These are phyloP conservation scores for Stylophora pistillata DNA, from an alignment of 64 coral and sea anemone genomes.

Conservation along the genomic window DNA sequence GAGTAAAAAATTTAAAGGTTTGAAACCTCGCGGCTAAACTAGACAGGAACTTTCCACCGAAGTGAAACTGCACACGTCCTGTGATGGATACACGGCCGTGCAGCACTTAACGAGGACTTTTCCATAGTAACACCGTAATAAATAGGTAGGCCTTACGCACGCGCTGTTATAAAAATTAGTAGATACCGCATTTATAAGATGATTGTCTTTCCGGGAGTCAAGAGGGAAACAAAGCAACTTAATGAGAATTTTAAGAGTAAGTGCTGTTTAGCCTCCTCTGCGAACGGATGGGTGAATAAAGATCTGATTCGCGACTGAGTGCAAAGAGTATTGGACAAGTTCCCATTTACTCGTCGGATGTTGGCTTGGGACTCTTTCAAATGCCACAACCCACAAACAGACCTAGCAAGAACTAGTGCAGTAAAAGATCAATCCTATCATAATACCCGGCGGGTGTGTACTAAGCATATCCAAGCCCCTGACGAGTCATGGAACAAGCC, in stretches of 20 bases:
- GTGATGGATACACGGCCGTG: too few species aligned
- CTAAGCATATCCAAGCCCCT: conserved; percentile 45
- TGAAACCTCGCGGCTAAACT: too few species aligned
- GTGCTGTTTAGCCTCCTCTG: conserved; percentile 50
- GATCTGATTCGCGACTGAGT: conserved; percentile 23
- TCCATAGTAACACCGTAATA: too few species aligned
- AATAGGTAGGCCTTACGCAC: too few species aligned
- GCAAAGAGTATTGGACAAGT: conserved; percentile 44
- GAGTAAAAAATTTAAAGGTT: too few species aligned
- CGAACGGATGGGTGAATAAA: conserved; percentile 17
- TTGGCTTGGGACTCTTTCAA: conserved; percentile 43
- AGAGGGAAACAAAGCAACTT: conserved; percentile 39
- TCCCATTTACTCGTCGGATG: conserved; percentile 35
- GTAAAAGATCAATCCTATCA: conserved; percentile 26
- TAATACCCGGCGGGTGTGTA: conserved; percentile 27
- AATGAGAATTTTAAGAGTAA: conserved; percentile 56
- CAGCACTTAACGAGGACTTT: too few species aligned
- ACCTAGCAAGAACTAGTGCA: conserved; percentile 27
- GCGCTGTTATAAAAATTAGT: too few species aligned
- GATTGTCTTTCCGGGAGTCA: conserved; percentile 25
- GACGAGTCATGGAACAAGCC: conserved; percentile 46
- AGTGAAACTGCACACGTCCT: too few species aligned
- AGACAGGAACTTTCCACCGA: too few species aligned
- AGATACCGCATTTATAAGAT: too few species aligned
- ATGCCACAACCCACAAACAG: conserved; percentile 28